phyloP scores from a whole-genome alignment of 2,113 vertebrate species.

The Falco punctatus region DNA sequence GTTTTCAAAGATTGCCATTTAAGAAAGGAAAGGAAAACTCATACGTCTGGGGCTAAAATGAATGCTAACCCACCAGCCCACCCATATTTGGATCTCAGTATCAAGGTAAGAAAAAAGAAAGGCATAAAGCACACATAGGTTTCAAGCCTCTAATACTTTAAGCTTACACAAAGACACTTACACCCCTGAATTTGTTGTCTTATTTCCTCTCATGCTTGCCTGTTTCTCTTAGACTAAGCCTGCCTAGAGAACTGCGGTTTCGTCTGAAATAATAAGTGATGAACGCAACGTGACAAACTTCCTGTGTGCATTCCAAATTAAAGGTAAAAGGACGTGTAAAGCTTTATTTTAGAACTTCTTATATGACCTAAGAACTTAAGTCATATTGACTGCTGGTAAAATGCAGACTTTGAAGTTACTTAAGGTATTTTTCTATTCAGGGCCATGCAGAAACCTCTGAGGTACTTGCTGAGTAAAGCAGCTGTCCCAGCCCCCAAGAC shows the following conservation, averaged over 20 bases:
- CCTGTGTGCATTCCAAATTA: background rate
- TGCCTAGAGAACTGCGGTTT: constrained; percentile 2
- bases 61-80: background rate
- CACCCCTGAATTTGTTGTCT: background rate
- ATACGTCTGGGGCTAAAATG: background rate
- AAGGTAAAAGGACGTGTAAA: background rate
- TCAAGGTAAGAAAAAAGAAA: background rate
- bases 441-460: background rate
- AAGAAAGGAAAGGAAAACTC: background rate
- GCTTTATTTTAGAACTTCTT: background rate
- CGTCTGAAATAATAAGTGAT: background rate
- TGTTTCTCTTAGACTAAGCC: background rate
- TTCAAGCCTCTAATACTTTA: background rate
- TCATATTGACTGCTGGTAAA: background rate
- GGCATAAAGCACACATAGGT: background rate
- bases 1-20: background rate
- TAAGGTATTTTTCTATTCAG: background rate
- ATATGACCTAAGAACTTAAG: background rate
- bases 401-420: background rate
- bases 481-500: background rate
- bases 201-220: background rate
- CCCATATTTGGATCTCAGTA: background rate
- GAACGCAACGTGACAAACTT: background rate
- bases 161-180: background rate
- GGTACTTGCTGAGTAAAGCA: background rate